Conservation (phyloP, 2,797 vertebrate species). For the Pteropus rufus region DNA sequence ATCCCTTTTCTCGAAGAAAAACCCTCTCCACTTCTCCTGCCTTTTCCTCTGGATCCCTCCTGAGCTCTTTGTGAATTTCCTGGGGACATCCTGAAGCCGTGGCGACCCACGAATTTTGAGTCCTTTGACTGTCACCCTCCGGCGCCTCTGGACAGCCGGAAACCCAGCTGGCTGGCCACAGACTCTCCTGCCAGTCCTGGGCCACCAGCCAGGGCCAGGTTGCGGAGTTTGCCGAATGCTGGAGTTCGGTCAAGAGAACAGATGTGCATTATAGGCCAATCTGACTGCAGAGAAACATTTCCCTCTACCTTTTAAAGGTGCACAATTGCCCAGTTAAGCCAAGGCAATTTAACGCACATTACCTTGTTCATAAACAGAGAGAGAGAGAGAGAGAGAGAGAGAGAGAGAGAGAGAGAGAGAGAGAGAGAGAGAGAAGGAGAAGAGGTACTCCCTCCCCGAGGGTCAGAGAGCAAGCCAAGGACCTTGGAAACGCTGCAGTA, state of each 20-base stretch:
- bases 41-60: not conserved
- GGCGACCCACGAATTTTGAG: not conserved
- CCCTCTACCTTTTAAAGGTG: conserved; percentile 68
- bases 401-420: not conserved
- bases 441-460: not conserved
- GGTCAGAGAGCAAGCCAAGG: conserved; percentile 56
- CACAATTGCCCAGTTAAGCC: conserved; percentile 68
- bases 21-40: not conserved
- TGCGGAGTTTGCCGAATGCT: conserved; percentile 61
- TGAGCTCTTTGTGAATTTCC: not conserved
- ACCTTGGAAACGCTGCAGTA: conserved; percentile 62
- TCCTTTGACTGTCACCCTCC: not conserved
- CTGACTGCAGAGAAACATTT: conserved; percentile 69
- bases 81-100: not conserved
- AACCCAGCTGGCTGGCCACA: not conserved
- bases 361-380: conserved; percentile 69
- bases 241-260: conserved; percentile 74
- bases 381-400: not conserved
- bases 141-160: not conserved
- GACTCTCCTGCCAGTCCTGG: not conserved
- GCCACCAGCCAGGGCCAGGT: conserved; percentile 11
- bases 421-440: not conserved
- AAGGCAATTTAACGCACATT: conserved; percentile 67
- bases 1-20: not conserved
- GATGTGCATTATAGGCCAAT: conserved; percentile 59